Percentiles rank a stretch among this genome's conserved stretches.
These are phyloP conservation scores for Pleuronectes platessa DNA, from an alignment of 2,113 vertebrate genomes.

Conservation along the genomic window DNA sequence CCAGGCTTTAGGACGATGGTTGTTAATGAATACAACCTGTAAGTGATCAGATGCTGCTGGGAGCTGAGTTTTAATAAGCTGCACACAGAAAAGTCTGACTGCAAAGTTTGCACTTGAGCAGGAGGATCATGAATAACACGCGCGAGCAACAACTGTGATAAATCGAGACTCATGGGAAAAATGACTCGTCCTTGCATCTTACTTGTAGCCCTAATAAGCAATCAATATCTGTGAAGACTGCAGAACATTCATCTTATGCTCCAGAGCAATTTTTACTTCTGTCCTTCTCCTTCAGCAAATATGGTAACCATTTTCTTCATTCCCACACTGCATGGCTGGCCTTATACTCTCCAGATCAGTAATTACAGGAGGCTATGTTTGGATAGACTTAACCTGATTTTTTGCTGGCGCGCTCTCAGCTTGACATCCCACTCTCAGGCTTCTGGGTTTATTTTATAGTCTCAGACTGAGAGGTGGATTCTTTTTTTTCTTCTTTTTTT, in stretches of 20 bases:
- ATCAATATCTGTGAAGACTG: conserved; percentile 35
- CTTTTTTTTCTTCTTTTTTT: background rate
- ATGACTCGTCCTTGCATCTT: conserved; percentile 18
- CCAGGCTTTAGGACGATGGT: conserved; percentile 4
- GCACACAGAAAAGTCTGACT: conserved; percentile 24
- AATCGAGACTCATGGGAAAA: conserved; percentile 25
- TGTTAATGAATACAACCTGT: conserved; percentile 43
- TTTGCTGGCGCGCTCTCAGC: conserved; percentile 12
- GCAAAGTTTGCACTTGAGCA: conserved; percentile 30
- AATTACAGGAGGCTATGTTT: conserved; percentile 47
- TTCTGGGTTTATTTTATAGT: background rate
- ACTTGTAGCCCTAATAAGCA: conserved; percentile 17
- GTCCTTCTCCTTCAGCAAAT: conserved; percentile 2
- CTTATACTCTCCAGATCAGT: conserved; percentile 37
- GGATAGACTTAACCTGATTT: conserved; percentile 35
- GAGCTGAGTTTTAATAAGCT: conserved; percentile 48
- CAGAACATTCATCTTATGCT: conserved; percentile 33
- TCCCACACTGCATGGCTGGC: background rate
- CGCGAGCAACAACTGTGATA: conserved; percentile 25
- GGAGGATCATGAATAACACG: background rate
- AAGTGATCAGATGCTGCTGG: conserved; percentile 40
- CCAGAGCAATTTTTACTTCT: conserved; percentile 8
- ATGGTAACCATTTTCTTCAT: conserved; percentile 14
- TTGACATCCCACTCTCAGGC: conserved; percentile 15
- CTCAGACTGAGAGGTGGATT: background rate